Evolutionary conservation across 2,888 invertebrate genomes (phyloP).

Genomic region (Rhopalosiphum nymphaeae): DNA sequence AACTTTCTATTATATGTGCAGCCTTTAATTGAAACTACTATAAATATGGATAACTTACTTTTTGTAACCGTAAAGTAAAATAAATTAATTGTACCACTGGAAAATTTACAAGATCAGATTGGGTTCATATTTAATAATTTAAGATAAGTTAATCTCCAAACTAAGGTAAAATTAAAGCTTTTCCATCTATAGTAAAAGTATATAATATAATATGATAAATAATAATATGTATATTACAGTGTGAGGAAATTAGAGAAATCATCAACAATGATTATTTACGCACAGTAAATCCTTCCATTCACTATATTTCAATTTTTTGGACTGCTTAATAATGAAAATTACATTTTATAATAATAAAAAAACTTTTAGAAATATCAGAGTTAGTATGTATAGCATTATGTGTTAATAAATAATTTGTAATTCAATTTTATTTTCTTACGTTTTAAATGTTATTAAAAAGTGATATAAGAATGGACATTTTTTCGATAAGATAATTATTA

Average conservation of each 20-base stretch:
- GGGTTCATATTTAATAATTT: slow-evolving; percentile 99
- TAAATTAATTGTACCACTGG: slow-evolving; percentile 85
- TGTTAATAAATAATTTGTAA: neutral
- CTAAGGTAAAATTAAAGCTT: slow-evolving; percentile 75
- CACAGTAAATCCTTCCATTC: slow-evolving; percentile 98
- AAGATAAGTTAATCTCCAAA: slow-evolving; percentile 92
- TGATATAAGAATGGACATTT: slow-evolving; percentile 98
- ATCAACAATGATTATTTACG: slow-evolving; percentile 93
- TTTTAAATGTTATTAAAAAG: slow-evolving; percentile 84
- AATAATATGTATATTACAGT: slow-evolving; percentile 71
- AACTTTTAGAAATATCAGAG: slow-evolving; percentile 95
- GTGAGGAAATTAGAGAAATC: slow-evolving; percentile 92
- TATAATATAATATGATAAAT: neutral
- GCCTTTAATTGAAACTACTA: no score
- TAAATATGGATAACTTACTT: no score
- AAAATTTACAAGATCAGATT: slow-evolving; percentile 94
- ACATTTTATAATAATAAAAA: slow-evolving; percentile 91
- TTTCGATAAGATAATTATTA: slow-evolving; percentile 95
- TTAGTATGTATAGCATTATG: slow-evolving; percentile 69
- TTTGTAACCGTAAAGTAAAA: no score
- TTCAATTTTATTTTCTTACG: slow-evolving; percentile 68
- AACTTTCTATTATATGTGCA: no score
- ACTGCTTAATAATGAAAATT: slow-evolving; percentile 89
- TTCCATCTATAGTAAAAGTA: neutral
- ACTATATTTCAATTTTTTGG: slow-evolving; percentile 95